phyloP scores from a whole-genome alignment of 2,888 invertebrate genomes.

The Julus scandinavius region DNA sequence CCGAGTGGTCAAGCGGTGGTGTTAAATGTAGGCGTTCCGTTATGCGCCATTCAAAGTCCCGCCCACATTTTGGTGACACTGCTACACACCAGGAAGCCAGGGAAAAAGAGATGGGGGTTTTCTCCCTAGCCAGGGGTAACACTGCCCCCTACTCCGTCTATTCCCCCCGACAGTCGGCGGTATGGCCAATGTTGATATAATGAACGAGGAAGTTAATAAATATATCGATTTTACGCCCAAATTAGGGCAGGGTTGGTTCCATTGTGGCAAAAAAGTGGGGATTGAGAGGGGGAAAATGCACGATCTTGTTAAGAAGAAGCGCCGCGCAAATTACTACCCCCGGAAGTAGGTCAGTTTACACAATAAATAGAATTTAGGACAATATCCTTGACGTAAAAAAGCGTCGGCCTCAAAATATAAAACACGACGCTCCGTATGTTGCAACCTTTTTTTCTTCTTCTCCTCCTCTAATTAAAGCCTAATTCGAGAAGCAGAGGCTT shows the following conservation, averaged over 20 bases:
- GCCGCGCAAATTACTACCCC: constrained; percentile 13
- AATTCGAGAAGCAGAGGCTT: neutral
- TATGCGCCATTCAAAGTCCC: neutral
- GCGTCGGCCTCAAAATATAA: constrained; percentile 26
- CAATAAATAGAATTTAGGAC: constrained; percentile 51
- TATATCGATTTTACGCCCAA: constrained; percentile 19
- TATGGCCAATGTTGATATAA: neutral
- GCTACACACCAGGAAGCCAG: neutral
- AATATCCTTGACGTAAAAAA: constrained; percentile 47
- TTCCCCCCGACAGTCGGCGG: neutral
- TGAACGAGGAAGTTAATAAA: constrained; percentile 33
- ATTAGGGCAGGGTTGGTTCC: constrained; percentile 33
- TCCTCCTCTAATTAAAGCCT: constrained; percentile 2
- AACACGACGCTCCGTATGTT: constrained; percentile 4
- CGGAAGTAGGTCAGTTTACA: constrained; percentile 52
- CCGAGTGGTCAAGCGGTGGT: neutral
- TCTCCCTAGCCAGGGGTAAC: neutral
- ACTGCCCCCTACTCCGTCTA: neutral
- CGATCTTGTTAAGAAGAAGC: constrained; percentile 25
- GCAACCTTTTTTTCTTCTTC: neutral
- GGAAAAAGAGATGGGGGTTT: neutral
- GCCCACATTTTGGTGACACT: neutral
- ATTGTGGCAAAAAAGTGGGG: neutral
- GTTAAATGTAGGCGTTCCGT: neutral
- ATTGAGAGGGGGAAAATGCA: neutral